phyloP scores from a whole-genome alignment of 2,113 vertebrate species.

The Microcebus lehilahytsara region DNA sequence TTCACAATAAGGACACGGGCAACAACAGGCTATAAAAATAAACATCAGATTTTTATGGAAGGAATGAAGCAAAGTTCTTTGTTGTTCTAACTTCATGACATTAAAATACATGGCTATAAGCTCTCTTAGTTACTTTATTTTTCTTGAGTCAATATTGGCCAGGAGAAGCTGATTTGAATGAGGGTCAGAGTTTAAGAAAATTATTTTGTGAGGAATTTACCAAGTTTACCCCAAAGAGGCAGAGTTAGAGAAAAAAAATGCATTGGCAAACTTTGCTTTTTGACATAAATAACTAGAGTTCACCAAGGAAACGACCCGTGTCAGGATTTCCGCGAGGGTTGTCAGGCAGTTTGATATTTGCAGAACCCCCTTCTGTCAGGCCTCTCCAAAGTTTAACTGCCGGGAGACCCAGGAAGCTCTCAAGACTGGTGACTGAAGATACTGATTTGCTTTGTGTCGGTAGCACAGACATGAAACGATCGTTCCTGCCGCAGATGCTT shows the following conservation, averaged over 20 bases:
- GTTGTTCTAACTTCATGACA: conserved; percentile 56
- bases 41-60: conserved; percentile 50
- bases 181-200: conserved; percentile 59
- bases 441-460: conserved; percentile 49
- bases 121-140: conserved; percentile 40
- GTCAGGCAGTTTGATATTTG: neutral
- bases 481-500: conserved; percentile 76
- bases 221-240: conserved; percentile 53
- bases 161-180: neutral
- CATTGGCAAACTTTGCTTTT: conserved; percentile 48
- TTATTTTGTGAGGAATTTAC: conserved; percentile 49
- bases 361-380: neutral
- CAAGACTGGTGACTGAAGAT: conserved; percentile 20
- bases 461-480: conserved; percentile 49
- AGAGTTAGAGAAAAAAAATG: conserved; percentile 45
- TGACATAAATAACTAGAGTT: conserved; percentile 42
- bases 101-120: conserved; percentile 51
- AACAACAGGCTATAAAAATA: conserved; percentile 34
- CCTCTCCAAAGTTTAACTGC: conserved; percentile 41
- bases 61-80: conserved; percentile 26
- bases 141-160: conserved; percentile 25
- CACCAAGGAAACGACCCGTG: neutral
- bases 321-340: neutral
- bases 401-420: conserved; percentile 7
- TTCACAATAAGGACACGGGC: conserved; percentile 58